These are phyloP conservation scores for Podilymbus podiceps DNA, from an alignment of 2,113 vertebrate genomes.

Conservation along the genomic window DNA sequence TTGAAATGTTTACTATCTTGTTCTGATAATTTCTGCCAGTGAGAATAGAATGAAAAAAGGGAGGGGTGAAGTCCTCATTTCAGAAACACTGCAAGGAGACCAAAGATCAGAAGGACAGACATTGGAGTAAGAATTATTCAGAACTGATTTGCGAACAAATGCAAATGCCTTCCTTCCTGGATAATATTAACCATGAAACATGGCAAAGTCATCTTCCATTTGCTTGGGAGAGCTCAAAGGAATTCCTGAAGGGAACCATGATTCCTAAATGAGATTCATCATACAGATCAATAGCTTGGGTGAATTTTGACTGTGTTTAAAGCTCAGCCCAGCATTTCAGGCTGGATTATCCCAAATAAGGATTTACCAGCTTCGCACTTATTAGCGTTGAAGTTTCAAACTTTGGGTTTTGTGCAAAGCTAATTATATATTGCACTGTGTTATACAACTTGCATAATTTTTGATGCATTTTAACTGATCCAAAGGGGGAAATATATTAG, in stretches of 20 bases:
- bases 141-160: background rate
- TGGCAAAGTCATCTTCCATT: background rate
- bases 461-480: background rate
- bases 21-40: slow-evolving; percentile 14
- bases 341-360: background rate
- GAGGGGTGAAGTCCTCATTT: background rate
- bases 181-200: background rate
- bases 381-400: background rate
- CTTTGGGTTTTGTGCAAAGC: background rate
- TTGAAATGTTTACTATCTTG: slow-evolving; percentile 18
- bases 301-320: background rate
- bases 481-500: background rate
- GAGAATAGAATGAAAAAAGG: background rate
- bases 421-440: background rate
- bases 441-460: background rate
- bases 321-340: background rate
- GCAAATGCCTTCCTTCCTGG: background rate
- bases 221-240: background rate
- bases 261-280: background rate
- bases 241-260: background rate
- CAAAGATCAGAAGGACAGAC: background rate
- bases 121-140: background rate
- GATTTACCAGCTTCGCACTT: background rate
- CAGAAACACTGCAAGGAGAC: background rate
- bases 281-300: background rate